Conservation (phyloP, 2,113 vertebrate genomes). For the Acrocephalus arundinaceus region DNA sequence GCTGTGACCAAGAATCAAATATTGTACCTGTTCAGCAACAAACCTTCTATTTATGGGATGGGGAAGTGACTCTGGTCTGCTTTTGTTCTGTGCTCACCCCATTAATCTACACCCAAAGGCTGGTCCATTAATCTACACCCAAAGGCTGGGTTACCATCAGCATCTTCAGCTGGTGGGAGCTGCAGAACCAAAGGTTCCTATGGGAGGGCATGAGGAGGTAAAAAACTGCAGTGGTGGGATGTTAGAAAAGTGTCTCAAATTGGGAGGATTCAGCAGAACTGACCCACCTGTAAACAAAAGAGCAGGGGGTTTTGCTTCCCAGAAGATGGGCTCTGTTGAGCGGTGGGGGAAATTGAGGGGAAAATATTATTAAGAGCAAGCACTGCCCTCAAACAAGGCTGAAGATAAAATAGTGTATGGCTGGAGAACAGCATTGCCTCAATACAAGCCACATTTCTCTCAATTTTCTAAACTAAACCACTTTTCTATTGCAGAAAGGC, state of each 20-base stretch:
- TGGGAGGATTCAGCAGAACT: background rate
- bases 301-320: background rate
- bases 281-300: background rate
- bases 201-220: accelerated
- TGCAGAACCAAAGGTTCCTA: background rate
- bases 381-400: background rate
- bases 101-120: background rate
- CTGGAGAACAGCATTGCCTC: background rate
- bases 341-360: background rate
- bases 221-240: background rate
- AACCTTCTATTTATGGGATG: background rate
- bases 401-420: background rate
- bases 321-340: background rate
- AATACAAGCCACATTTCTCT: background rate
- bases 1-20: background rate
- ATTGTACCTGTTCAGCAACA: background rate
- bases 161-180: background rate
- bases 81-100: background rate
- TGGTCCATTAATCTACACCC: background rate
- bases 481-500: background rate
- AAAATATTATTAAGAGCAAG: background rate
- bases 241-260: background rate
- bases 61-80: background rate
- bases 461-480: background rate
- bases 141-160: background rate